phyloP scores from a whole-genome alignment of 2,888 invertebrate species.

The Mimas tiliae region DNA sequence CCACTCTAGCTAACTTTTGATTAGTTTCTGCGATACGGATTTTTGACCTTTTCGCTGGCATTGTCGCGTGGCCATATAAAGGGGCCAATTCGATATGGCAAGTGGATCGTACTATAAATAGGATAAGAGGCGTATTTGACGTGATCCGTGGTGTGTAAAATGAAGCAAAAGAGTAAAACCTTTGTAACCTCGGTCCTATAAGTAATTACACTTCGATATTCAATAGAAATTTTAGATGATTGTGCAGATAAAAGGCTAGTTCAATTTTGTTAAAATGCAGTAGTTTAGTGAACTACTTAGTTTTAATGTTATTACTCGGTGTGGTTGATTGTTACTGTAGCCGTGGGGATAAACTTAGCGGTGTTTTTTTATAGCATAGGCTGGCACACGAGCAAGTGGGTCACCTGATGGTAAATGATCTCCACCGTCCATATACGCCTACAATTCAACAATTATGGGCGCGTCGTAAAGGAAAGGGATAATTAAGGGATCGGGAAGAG shows the following conservation, averaged over 20 bases:
- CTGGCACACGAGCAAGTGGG: no score
- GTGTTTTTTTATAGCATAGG: no score
- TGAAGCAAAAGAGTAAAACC: background rate
- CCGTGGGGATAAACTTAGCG: no score
- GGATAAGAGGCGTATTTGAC: constrained; percentile 18
- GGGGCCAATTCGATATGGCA: constrained; percentile 18
- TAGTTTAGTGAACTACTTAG: background rate
- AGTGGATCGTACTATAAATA: constrained; percentile 7
- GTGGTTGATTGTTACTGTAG: background rate
- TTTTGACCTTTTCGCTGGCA: constrained; percentile 23
- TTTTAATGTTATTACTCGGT: background rate
- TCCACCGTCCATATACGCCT: no score
- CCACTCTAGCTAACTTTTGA: constrained; percentile 29
- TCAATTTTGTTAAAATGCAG: background rate
- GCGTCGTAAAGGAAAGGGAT: no score
- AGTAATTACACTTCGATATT: constrained; percentile 2
- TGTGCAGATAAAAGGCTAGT: background rate
- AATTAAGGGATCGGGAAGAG: no score
- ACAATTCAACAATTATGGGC: no score
- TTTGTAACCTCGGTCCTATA: background rate
- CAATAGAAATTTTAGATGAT: constrained; percentile 1
- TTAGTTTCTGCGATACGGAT: constrained; percentile 24
- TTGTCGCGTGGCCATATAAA: constrained; percentile 27
- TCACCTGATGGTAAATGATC: no score
- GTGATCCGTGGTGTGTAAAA: constrained; percentile 2